A percentile compares a stretch with the other conserved stretches of the same genome.
Conservation (phyloP, 2,797 vertebrate species). For the Manis javanica region DNA sequence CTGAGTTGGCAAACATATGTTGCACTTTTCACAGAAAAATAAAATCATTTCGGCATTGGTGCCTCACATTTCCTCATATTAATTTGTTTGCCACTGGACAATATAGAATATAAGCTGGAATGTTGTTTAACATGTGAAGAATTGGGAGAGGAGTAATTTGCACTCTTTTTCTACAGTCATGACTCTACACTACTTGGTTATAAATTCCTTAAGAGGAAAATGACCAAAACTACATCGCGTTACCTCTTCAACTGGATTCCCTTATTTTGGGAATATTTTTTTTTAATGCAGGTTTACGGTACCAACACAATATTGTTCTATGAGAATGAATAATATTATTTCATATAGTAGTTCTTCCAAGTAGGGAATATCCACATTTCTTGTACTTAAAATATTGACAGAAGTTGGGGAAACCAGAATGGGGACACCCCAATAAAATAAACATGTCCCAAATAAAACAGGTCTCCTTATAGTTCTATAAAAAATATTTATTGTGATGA, state of each 20-base stretch:
- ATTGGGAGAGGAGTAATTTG: slow-evolving; percentile 24
- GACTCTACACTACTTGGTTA: slow-evolving; percentile 55
- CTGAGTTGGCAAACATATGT: slow-evolving; percentile 27
- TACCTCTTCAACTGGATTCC: neutral
- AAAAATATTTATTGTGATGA: slow-evolving; percentile 57
- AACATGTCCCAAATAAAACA: slow-evolving; percentile 68
- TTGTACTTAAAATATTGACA: slow-evolving; percentile 60
- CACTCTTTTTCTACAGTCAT: slow-evolving; percentile 31
- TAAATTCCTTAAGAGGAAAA: slow-evolving; percentile 74
- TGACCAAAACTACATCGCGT: slow-evolving; percentile 45
- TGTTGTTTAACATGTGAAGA: slow-evolving; percentile 10
- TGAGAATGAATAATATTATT: slow-evolving; percentile 1
- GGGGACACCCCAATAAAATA: slow-evolving; percentile 62
- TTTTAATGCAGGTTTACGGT: slow-evolving; percentile 31
- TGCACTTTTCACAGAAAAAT: slow-evolving; percentile 39
- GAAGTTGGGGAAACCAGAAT: slow-evolving; percentile 62
- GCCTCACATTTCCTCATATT: slow-evolving; percentile 19
- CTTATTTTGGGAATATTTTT: slow-evolving; percentile 45
- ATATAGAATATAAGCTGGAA: neutral
- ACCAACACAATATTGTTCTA: slow-evolving; percentile 26
- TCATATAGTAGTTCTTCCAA: slow-evolving; percentile 8
- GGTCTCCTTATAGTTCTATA: slow-evolving; percentile 60
- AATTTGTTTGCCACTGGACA: neutral
- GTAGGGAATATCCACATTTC: neutral
- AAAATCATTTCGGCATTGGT: neutral